phyloP scores from a whole-genome alignment of 2,888 invertebrate species.

The Caenorhabditis uteleia region DNA sequence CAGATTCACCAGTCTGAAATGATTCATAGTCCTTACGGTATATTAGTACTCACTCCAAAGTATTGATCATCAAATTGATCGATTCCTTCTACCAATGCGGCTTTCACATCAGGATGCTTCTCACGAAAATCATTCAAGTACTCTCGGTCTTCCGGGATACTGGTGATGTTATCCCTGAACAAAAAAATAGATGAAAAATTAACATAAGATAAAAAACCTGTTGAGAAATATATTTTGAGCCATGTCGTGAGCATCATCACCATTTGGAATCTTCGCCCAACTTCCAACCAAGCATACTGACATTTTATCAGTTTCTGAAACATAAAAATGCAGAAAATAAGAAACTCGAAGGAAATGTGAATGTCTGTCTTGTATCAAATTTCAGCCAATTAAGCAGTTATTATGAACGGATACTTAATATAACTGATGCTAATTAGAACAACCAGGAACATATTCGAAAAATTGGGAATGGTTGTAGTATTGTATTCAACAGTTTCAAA shows the following conservation, averaged over 20 bases:
- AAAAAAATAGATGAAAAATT: slow-evolving; percentile 1
- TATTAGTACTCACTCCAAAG: slow-evolving; percentile 33
- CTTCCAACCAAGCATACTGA: slow-evolving; percentile 33
- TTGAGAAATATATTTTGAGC: slow-evolving; percentile 36
- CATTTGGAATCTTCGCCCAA: slow-evolving; percentile 37
- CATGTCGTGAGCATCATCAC: slow-evolving; percentile 39
- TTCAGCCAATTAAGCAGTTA: too few species aligned
- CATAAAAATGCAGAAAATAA: too few species aligned
- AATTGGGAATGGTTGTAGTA: too few species aligned
- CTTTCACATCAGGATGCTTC: slow-evolving; percentile 42
- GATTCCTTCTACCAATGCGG: slow-evolving; percentile 45
- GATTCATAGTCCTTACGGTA: not conserved
- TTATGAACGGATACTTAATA: too few species aligned
- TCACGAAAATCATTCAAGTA: slow-evolving; percentile 35
- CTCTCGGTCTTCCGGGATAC: slow-evolving; percentile 20
- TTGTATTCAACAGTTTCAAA: too few species aligned
- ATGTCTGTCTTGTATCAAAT: too few species aligned
- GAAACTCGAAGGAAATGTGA: too few species aligned
- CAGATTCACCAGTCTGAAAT: slow-evolving; percentile 46
- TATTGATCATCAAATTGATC: slow-evolving; percentile 49
- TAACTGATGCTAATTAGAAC: too few species aligned
- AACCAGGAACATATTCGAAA: too few species aligned
- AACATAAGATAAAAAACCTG: too few species aligned
- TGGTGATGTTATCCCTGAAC: slow-evolving; percentile 28
- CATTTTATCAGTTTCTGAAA: too few species aligned